phyloP scores from a whole-genome alignment of 1,140 invertebrate genomes.

The Platorchestia sp. region DNA sequence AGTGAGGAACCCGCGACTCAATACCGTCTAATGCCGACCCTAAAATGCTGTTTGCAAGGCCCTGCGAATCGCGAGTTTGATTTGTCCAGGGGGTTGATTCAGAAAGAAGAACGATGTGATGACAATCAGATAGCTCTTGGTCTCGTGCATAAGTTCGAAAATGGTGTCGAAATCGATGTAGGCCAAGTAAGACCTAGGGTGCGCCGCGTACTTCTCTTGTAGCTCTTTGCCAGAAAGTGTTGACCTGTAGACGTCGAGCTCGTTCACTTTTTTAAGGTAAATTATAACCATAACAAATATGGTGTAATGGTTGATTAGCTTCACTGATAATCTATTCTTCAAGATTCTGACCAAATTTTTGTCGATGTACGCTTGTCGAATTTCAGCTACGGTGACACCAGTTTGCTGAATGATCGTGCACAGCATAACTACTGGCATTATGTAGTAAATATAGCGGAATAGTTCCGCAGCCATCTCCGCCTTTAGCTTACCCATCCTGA shows the following conservation, averaged over 20 bases:
- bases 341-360: conserved; percentile 2
- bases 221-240: background rate
- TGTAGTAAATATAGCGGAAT: background rate
- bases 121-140: background rate
- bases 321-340: background rate
- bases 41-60: background rate
- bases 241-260: background rate
- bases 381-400: background rate
- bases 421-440: background rate
- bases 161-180: background rate
- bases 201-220: background rate
- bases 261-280: background rate
- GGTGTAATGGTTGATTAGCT: conserved; percentile 18
- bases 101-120: conserved; percentile 7
- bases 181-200: background rate
- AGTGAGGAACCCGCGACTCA: background rate
- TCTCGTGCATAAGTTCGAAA: background rate
- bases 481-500: background rate
- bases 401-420: background rate
- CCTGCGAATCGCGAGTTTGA: background rate
- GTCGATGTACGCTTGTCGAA: background rate
- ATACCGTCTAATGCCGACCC: background rate
- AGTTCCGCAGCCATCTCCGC: background rate
- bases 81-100: background rate
- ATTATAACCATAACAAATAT: conserved; percentile 35